These are phyloP conservation scores for Psittacus erithacus DNA, from an alignment of 2,113 vertebrate genomes.

Conservation along the genomic window DNA sequence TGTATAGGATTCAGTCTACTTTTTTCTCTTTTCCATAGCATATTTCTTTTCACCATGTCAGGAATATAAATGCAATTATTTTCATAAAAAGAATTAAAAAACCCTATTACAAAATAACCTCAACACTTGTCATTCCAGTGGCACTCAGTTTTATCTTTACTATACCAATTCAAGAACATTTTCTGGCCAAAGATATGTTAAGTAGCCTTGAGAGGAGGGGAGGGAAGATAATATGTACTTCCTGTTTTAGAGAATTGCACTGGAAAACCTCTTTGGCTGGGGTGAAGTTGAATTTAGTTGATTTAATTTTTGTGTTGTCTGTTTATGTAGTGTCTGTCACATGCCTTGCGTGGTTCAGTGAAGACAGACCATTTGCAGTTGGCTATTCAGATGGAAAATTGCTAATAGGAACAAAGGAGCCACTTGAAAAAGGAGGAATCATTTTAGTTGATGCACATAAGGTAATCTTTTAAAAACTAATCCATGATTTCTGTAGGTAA, in stretches of 20 bases:
- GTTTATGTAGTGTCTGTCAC: conserved; percentile 85
- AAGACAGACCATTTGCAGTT: conserved; percentile 92
- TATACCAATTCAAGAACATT: background rate
- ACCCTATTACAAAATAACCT: background rate
- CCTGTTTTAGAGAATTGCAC: background rate
- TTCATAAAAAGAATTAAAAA: background rate
- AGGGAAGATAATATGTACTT: background rate
- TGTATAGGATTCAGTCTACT: background rate
- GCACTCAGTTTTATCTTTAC: background rate
- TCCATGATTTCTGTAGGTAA: background rate
- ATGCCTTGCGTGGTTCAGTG: conserved; percentile 94
- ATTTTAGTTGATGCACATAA: conserved; percentile 93
- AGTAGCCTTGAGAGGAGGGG: background rate
- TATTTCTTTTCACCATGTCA: background rate
- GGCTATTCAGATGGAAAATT: conserved; percentile 96
- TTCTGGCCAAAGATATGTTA: background rate
- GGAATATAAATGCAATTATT: background rate
- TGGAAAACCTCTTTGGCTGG: background rate
- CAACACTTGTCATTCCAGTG: background rate
- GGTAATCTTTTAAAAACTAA: conserved; percentile 71
- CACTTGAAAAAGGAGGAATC: conserved; percentile 88
- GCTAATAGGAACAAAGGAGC: conserved; percentile 88
- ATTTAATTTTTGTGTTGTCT: background rate
- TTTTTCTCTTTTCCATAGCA: background rate
- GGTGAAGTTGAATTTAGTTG: background rate